Percentiles rank a stretch among this genome's conserved stretches.
Evolutionary conservation across 2,888 invertebrate species (phyloP).

Genomic region (Trachelus troglodyta): DNA sequence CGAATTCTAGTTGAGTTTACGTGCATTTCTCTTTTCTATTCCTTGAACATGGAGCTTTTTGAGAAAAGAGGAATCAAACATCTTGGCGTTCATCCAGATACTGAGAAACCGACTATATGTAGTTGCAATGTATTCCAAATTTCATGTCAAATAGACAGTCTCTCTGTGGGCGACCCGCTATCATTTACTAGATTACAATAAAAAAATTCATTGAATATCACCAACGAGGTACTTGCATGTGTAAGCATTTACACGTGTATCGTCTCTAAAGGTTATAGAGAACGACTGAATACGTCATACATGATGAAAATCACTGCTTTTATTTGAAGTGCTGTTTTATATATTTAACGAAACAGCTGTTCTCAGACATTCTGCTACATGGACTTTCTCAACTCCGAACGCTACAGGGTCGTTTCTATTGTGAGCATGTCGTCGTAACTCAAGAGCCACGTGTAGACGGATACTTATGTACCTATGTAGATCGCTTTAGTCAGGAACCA

Average conservation of each 20-base stretch:
- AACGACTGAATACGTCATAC: not conserved
- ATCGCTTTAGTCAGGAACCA: not conserved
- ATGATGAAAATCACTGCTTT: not conserved
- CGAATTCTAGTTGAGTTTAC: not conserved
- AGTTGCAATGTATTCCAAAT: not conserved
- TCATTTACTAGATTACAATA: not conserved
- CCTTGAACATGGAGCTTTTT: not conserved
- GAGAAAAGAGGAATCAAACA: not conserved
- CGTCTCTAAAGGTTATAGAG: not conserved
- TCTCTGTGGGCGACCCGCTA: not conserved
- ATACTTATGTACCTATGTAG: not conserved
- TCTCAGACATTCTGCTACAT: not conserved
- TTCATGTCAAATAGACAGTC: not conserved
- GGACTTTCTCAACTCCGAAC: not conserved
- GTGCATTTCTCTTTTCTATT: not conserved
- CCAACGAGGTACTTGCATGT: not conserved
- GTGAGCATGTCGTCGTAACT: not conserved
- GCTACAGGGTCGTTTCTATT: not conserved
- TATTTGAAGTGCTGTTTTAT: not conserved
- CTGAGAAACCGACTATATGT: not conserved
- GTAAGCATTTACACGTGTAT: not conserved
- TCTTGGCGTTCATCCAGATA: not conserved
- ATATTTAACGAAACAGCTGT: not conserved
- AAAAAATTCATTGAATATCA: not conserved
- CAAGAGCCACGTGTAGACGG: not conserved